These are phyloP conservation scores for Deilephila porcellus DNA, from an alignment of 2,888 invertebrate species.

Conservation along the genomic window DNA sequence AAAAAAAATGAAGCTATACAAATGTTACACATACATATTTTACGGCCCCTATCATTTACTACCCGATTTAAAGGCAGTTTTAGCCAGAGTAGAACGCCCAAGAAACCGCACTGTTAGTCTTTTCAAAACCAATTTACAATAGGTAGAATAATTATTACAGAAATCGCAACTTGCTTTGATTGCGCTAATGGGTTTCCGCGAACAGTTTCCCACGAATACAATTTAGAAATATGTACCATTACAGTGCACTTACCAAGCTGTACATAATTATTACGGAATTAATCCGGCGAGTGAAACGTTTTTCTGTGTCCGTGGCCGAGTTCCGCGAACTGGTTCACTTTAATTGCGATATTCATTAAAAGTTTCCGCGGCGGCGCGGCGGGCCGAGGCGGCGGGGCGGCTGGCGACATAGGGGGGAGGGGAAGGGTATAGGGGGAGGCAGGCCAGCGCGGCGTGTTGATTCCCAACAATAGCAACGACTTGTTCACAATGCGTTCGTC, in stretches of 20 bases:
- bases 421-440: neutral
- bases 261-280: conserved; percentile 12
- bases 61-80: too few species aligned
- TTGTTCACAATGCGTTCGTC: conserved; percentile 14
- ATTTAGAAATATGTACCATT: neutral
- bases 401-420: neutral
- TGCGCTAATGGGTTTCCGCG: neutral
- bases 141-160: too few species aligned
- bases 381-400: neutral
- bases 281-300: neutral
- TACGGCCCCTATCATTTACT: too few species aligned
- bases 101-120: too few species aligned
- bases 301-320: conserved; percentile 8
- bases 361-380: conserved; percentile 1
- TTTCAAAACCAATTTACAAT: too few species aligned
- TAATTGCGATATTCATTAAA: conserved; percentile 31
- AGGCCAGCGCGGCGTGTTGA: neutral
- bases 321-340: conserved; percentile 14
- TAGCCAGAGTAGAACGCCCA: too few species aligned
- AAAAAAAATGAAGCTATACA: too few species aligned
- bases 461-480: conserved; percentile 10
- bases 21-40: too few species aligned
- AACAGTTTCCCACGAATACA: neutral
- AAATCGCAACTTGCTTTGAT: too few species aligned
- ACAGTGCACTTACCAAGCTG: neutral